phyloP scores from a whole-genome alignment of 2,113 vertebrate genomes.

The Brienomyrus brachyistius region DNA sequence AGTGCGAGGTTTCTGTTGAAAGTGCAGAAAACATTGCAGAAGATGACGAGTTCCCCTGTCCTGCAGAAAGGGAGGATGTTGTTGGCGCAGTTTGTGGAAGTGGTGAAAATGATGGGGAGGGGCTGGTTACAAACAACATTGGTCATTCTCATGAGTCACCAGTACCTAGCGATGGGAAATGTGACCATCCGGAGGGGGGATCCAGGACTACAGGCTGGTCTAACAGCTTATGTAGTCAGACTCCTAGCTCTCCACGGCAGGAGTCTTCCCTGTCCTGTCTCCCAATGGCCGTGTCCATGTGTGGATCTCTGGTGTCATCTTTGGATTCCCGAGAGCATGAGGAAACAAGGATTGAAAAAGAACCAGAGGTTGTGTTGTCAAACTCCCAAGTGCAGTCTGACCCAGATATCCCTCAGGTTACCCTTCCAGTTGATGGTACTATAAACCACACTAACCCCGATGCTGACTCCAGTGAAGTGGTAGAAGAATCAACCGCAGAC shows the following conservation, averaged over 20 bases:
- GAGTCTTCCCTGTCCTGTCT: conserved; percentile 60
- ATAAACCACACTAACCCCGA: background rate
- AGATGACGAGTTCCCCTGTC: background rate
- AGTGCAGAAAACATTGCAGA: conserved; percentile 16
- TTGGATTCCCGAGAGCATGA: conserved; percentile 36
- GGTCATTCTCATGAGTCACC: background rate
- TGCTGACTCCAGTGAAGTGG: conserved; percentile 20
- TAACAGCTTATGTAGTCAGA: conserved; percentile 26
- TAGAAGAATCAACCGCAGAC: conserved; percentile 14
- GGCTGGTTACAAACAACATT: conserved; percentile 3
- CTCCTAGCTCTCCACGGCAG: conserved; percentile 23
- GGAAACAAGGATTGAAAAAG: conserved; percentile 38
- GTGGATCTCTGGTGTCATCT: conserved; percentile 53
- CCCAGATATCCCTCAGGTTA: conserved; percentile 16
- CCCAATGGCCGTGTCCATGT: conserved; percentile 63
- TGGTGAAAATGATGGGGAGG: conserved; percentile 8
- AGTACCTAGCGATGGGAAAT: background rate
- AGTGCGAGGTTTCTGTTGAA: conserved; percentile 24
- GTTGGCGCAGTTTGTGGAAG: background rate
- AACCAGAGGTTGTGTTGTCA: conserved; percentile 13
- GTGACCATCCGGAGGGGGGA: background rate
- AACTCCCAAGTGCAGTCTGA: conserved; percentile 32
- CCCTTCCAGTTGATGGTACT: background rate
- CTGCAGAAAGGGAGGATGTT: background rate
- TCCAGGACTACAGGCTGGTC: conserved; percentile 32